Evolutionary conservation across 2,888 invertebrate species (phyloP), one percentile per base, ranked within the genome.

Genomic region (Coenonympha arcania): DNA sequence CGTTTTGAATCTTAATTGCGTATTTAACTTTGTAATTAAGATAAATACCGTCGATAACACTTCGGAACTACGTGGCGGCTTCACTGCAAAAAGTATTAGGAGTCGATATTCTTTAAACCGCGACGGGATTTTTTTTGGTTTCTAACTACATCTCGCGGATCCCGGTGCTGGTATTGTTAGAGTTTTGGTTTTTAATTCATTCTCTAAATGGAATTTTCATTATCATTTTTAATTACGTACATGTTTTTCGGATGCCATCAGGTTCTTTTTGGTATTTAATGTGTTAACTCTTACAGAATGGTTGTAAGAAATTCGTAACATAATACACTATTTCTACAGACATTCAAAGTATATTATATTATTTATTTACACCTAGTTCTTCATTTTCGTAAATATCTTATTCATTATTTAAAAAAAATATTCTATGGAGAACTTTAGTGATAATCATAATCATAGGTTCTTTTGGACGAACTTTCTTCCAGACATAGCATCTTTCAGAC

Each of bases 11-110:
- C 77, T 72, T 76, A 84, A 85, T 77, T 68, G 68, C 68, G 65
- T 65, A 68, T 78, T 84, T 82, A 80, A 71, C 63, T 70, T 63
- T 51, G 72, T 79, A 81, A 83, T 85, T 84, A 84, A 85, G 85
- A 85, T 86, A 75, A 84, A 83, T 83, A 75, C 71, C 62, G 63
- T 48, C 65, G 84, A 85, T 85, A 83, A 76, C 69, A 72, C 65
- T 68, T 69, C 59, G 52, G 58, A 69, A 69, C 68, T 69, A 74
- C 75, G 76, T 79, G 76, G 71, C 69, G 68, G 73, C 69, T 63
- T 64, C 59, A 62, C 64, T 64, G 63, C 69, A 74, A 73, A 60
- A 66, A 62, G 55, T 56, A 54, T 65, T 16, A 22, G 34, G 2
- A 28, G 28, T 13, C 34, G n/a, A 44, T 44, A 28, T 37, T 28